phyloP scores from a whole-genome alignment of 1,140 invertebrate genomes.

The Spodoptera litura region DNA sequence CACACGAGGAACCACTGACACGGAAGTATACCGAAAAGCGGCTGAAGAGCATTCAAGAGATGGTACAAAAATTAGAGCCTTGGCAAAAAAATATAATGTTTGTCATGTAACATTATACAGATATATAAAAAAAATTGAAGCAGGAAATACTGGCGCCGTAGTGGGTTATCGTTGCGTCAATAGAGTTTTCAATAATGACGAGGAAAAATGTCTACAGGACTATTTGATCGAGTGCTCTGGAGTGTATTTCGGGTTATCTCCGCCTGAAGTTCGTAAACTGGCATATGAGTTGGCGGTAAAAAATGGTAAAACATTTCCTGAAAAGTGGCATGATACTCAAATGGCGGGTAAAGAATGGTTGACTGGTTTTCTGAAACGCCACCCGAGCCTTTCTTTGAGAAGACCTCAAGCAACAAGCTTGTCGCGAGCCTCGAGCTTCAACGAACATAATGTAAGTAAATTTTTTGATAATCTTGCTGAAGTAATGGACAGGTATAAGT shows the following conservation, averaged over 20 bases:
- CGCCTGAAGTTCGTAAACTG: conserved; percentile 52
- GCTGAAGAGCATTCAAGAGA: conserved; percentile 56
- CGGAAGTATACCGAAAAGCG: conserved; percentile 51
- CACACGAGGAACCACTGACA: conserved; percentile 51
- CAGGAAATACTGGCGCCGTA: conserved; percentile 51
- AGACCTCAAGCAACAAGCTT: no score
- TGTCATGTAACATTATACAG: conserved; percentile 54
- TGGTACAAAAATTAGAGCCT: conserved; percentile 49
- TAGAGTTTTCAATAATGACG: conserved; percentile 43
- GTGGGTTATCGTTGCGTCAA: conserved; percentile 53
- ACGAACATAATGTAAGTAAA: no score
- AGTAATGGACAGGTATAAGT: no score
- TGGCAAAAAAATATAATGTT: conserved; percentile 56
- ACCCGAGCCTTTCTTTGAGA: no score
- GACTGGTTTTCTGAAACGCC: conserved; percentile 44
- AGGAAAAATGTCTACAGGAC: conserved; percentile 52
- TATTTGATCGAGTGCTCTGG: conserved; percentile 54
- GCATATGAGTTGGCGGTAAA: conserved; percentile 53
- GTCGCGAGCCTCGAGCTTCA: no score
- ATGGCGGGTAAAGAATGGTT: conserved; percentile 50
- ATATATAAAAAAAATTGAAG: conserved; percentile 51
- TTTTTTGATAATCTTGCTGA: no score
- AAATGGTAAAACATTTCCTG: conserved; percentile 53
- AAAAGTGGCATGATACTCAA: conserved; percentile 50
- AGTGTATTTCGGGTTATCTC: conserved; percentile 54